Base-by-base conservation (phyloP, 2,797 vertebrate species). In the Argyrosomus regius region DNA sequence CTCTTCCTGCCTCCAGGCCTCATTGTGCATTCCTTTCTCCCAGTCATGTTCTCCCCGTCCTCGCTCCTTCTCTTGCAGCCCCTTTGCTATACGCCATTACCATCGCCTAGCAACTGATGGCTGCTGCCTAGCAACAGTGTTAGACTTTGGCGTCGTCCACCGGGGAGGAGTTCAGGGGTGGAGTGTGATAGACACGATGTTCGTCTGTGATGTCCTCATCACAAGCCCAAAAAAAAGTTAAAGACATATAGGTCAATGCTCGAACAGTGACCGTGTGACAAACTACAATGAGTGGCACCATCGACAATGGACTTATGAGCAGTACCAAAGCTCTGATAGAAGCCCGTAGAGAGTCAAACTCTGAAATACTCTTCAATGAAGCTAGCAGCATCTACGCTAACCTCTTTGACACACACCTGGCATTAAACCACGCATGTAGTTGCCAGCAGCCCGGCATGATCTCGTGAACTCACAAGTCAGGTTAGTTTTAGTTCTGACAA, bases 101-200 rank as follows among this genome's bases (percentile, higher is more conserved):
- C 60, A 83, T 92, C 56, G 5, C 93, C 88, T 92, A 92, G 93
- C 93, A 95, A 94, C 93, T 83, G 85, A 77, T n/a, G 68, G 49
- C 74, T 60, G 85, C 87, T 93, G 89, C 94, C 88, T 90, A 87
- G 93, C 92, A 94, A 94, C 93, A 83, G 84, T 56, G 64, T 57
- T 75, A 74, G 81, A 82, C 72, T 61, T 39, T 77, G 22, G 77
- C 54, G 24, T 80, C 31, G 64, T 75, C 75, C 56, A 64, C n/a
- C 6, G 56, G 60, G 46, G 49, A 64, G 72, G 62, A 39, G 56
- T 84, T 81, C 17, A 39, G 57, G 61, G 24, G 3, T 13, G 28
- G 48, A n/a, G 58, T 31, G 49, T 41, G 4, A 53, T 10, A 48
- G 76, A 78, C 71, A 52, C 16, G 72, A 65, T 71, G 57, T 39